Evolutionary conservation across 2,797 vertebrate genomes (phyloP).

Genomic region (Lutjanus campechanus): DNA sequence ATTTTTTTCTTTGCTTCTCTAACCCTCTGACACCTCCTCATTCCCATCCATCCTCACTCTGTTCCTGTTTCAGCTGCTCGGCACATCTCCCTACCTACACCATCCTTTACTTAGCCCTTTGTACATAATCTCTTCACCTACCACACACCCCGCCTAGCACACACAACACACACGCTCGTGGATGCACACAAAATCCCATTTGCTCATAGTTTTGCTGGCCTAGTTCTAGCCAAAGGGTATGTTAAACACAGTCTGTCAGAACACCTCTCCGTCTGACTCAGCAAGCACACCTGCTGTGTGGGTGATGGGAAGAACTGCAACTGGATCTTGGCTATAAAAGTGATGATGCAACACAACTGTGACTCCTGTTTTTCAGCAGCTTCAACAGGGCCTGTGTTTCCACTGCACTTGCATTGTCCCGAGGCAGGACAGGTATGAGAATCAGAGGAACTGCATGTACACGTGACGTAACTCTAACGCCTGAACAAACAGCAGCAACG

Average conservation of each 20-base stretch:
- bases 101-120: not conserved
- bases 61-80: not conserved
- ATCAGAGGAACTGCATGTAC: not conserved
- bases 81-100: constrained; percentile 6
- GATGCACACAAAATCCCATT: constrained; percentile 28
- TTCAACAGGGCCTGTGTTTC: constrained; percentile 43
- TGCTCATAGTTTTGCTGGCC: constrained; percentile 39
- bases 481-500: constrained; percentile 19
- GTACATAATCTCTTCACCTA: constrained; percentile 7
- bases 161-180: not conserved
- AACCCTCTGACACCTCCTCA: not conserved
- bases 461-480: constrained; percentile 1
- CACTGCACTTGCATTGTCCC: constrained; percentile 32
- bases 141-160: not conserved
- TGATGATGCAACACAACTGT: constrained; percentile 67
- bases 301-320: constrained; percentile 58
- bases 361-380: constrained; percentile 50
- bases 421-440: constrained; percentile 18
- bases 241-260: constrained; percentile 46
- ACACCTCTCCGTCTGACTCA: constrained; percentile 67
- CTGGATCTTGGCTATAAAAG: constrained; percentile 57
- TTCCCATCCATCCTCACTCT: not conserved
- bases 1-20: not conserved
- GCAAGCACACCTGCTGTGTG: constrained; percentile 71
- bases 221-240: constrained; percentile 47